Evolutionary conservation across 1,140 invertebrate species (phyloP).

Genomic region (Portunus trituberculatus): DNA sequence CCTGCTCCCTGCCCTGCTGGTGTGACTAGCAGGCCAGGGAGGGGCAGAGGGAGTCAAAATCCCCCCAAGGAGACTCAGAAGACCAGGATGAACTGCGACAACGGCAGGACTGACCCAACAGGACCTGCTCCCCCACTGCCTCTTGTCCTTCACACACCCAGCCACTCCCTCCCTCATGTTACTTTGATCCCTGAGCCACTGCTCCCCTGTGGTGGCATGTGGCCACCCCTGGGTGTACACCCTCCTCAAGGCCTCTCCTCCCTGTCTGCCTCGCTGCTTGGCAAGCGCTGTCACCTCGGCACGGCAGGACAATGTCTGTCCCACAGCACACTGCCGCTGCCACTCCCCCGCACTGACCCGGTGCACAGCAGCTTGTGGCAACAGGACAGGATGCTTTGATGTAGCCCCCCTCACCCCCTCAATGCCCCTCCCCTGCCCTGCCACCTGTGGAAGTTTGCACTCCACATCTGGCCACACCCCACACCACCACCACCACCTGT

Average conservation of each 20-base stretch:
- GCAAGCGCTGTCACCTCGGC: background rate
- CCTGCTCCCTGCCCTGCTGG: background rate
- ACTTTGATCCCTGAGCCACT: background rate
- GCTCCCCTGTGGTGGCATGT: background rate
- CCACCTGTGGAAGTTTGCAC: background rate
- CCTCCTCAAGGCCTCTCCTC: background rate
- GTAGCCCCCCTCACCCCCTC: background rate
- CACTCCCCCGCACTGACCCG: no score
- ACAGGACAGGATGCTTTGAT: background rate
- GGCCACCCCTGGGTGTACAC: background rate
- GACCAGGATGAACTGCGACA: constrained; percentile 54
- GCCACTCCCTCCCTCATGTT: background rate
- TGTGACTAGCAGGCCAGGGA: background rate
- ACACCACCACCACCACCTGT: no score
- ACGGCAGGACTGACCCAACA: constrained; percentile 63
- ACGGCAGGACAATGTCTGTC: background rate
- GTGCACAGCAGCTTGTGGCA: no score
- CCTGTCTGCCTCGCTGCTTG: background rate
- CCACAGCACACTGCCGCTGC: no score
- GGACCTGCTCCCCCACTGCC: constrained; percentile 46
- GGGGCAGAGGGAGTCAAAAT: background rate
- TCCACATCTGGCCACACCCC: no score
- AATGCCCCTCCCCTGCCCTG: background rate
- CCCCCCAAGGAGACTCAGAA: constrained; percentile 56
- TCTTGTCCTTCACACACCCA: background rate